Evolutionary conservation across 2,797 vertebrate genomes (phyloP).

Genomic region (Alectoris magna): DNA sequence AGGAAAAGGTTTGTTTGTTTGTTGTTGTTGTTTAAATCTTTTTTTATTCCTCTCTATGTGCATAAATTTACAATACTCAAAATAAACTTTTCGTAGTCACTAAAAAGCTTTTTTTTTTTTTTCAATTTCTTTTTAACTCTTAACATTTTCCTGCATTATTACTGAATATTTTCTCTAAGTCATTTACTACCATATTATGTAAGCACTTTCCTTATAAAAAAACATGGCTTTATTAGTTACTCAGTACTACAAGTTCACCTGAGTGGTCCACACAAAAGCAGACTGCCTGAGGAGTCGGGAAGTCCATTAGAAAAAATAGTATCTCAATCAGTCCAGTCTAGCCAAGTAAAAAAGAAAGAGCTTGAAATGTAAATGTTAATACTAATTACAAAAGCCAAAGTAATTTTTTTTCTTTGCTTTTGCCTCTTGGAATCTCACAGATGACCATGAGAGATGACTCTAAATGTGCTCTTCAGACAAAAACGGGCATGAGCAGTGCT

Average conservation of each 20-base stretch:
- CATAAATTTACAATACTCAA: not conserved
- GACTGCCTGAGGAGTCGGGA: not conserved
- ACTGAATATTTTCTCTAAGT: not conserved
- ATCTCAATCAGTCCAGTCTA: not conserved
- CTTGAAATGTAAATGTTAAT: not conserved
- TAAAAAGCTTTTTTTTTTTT: not conserved
- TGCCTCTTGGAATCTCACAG: not conserved
- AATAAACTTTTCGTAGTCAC: not conserved
- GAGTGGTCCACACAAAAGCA: not conserved
- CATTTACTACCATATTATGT: not conserved
- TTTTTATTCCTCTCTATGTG: not conserved
- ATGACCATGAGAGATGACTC: not conserved
- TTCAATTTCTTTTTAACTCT: not conserved
- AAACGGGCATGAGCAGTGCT: not conserved
- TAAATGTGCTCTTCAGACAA: not conserved
- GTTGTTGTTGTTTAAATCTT: not conserved
- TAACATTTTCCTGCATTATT: not conserved
- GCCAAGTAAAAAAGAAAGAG: not conserved
- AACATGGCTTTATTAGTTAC: not conserved
- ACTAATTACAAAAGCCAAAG: not conserved
- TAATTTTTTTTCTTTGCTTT: conserved; percentile 1
- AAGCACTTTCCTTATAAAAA: not conserved
- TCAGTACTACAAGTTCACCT: not conserved
- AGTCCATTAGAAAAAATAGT: not conserved
- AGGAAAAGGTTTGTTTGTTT: not conserved